Evolutionary conservation across 2,888 invertebrate species (phyloP).

Genomic region (Stenichneumon culpator): DNA sequence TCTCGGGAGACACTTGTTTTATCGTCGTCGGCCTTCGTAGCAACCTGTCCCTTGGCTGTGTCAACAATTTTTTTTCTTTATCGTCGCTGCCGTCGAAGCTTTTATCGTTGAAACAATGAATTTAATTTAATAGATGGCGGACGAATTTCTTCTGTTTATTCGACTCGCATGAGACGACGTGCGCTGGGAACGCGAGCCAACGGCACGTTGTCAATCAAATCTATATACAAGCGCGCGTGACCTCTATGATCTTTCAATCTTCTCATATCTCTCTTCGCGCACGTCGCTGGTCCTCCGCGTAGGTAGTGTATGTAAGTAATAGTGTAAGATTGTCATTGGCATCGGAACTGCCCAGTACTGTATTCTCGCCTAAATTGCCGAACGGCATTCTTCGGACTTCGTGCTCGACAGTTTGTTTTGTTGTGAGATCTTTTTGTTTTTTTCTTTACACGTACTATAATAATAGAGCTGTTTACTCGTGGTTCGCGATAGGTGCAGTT

Average conservation of each 20-base stretch:
- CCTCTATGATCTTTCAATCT: conserved; percentile 35
- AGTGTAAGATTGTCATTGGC: neutral
- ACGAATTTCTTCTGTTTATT: neutral
- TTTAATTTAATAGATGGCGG: too few relatives aligned
- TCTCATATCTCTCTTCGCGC: conserved; percentile 19
- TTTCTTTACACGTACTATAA: neutral
- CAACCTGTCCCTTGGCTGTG: neutral
- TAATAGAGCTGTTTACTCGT: neutral
- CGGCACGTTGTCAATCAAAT: conserved; percentile 26
- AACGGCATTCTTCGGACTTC: neutral
- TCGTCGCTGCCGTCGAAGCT: neutral
- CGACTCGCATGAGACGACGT: neutral
- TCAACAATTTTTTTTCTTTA: neutral
- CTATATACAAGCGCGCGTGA: conserved; percentile 37
- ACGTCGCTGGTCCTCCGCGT: neutral
- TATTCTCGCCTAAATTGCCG: neutral
- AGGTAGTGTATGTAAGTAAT: neutral
- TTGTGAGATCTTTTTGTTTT: neutral
- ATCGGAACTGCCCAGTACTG: neutral
- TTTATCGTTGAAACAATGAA: neutral
- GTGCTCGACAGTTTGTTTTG: neutral
- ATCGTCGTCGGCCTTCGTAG: neutral
- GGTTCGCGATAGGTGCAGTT: neutral
- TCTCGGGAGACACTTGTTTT: conserved; percentile 15
- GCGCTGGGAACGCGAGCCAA: neutral